Conservation (phyloP, 2,113 vertebrate genomes). For the Girardinichthys multiradiatus region DNA sequence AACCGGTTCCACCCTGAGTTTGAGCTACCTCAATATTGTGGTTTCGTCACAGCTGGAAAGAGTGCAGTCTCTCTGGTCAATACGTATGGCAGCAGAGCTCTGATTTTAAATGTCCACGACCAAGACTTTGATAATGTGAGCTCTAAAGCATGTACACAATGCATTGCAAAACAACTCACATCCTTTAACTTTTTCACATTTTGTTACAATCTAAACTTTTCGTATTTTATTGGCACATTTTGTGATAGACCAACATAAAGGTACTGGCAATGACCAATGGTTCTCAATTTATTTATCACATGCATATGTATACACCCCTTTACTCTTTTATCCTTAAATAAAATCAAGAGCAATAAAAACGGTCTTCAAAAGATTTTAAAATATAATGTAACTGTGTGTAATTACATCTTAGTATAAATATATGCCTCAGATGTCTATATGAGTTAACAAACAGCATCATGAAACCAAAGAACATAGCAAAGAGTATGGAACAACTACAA, state of each 20-base stretch:
- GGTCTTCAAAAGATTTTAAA: background rate
- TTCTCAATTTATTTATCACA: background rate
- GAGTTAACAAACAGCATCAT: background rate
- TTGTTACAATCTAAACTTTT: background rate
- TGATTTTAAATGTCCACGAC: slow-evolving; percentile 77
- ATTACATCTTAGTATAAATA: background rate
- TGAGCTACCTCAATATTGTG: slow-evolving; percentile 67
- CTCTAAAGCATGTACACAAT: background rate
- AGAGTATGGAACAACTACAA: too few relatives aligned
- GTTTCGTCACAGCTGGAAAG: slow-evolving; percentile 73
- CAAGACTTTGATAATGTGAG: slow-evolving; percentile 80
- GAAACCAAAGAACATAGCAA: background rate
- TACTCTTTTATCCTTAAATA: background rate
- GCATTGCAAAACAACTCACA: background rate
- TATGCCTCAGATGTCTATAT: background rate
- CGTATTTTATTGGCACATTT: background rate
- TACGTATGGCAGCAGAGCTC: slow-evolving; percentile 76
- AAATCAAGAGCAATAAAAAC: background rate
- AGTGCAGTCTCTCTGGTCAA: slow-evolving; percentile 74
- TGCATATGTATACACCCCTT: background rate
- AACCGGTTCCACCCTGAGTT: slow-evolving; percentile 78
- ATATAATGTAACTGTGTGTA: background rate
- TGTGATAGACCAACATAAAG: background rate
- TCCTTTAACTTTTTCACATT: background rate
- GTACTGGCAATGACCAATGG: too few relatives aligned